phyloP scores from a whole-genome alignment of 2,888 invertebrate species.

The Disparrhopalites patrizii region DNA sequence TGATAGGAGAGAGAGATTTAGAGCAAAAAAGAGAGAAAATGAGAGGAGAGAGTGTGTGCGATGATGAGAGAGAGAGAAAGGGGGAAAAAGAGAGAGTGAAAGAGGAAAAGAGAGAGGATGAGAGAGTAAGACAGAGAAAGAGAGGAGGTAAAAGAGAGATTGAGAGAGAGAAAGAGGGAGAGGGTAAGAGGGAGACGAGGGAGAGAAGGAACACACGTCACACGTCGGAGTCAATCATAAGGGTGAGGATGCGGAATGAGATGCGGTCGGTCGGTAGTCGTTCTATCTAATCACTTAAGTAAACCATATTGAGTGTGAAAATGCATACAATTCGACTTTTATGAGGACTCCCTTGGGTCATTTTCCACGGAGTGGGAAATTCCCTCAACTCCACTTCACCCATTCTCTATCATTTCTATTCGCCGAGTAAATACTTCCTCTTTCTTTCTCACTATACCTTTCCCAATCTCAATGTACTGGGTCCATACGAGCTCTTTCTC shows the following conservation, averaged over 20 bases:
- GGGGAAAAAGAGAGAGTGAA: too few species aligned
- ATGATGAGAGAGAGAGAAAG: neutral
- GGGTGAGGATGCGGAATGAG: constrained; percentile 16
- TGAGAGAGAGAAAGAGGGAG: neutral
- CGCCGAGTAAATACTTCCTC: constrained; percentile 8
- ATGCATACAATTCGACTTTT: constrained; percentile 25
- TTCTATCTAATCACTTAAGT: constrained; percentile 30
- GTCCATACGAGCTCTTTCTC: neutral
- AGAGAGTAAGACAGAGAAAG: too few species aligned
- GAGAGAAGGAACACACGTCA: constrained; percentile 14
- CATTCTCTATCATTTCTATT: constrained; percentile 27
- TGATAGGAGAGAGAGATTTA: too few species aligned
- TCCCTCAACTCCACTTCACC: constrained; percentile 19
- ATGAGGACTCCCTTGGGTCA: constrained; percentile 27
- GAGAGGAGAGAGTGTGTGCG: neutral
- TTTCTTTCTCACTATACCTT: constrained; percentile 17
- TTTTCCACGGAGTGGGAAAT: constrained; percentile 16
- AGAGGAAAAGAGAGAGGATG: too few species aligned
- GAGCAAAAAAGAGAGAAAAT: too few species aligned
- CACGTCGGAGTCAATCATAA: constrained; percentile 20
- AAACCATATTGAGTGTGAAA: constrained; percentile 30
- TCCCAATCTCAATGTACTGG: neutral
- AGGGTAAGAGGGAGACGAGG: neutral
- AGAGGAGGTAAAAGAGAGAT: neutral
- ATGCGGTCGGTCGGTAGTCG: constrained; percentile 21